These are phyloP conservation scores for Tetragonisca angustula DNA, from an alignment of 2,888 invertebrate species.

Conservation along the genomic window DNA sequence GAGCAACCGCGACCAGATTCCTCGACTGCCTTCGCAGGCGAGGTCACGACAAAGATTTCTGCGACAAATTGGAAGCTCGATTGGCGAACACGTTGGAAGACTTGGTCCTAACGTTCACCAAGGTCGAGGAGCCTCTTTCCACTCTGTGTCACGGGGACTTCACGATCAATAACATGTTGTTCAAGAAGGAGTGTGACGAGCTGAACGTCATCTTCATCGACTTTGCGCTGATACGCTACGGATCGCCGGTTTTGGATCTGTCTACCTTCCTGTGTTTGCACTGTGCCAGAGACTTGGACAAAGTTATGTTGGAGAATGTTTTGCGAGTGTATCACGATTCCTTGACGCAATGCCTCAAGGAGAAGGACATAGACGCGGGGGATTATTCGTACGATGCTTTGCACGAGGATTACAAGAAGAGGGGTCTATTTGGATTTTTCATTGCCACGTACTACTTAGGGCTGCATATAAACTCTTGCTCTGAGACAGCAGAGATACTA, in stretches of 20 bases:
- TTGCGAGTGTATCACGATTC: conserved; percentile 73
- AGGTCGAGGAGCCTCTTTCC: conserved; percentile 75
- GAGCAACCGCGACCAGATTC: conserved; percentile 54
- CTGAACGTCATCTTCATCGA: conserved; percentile 71
- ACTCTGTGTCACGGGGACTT: conserved; percentile 80
- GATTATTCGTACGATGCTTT: conserved; percentile 74
- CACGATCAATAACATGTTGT: conserved; percentile 77
- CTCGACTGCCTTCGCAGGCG: conserved; percentile 64
- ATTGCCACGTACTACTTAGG: no score
- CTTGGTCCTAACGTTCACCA: conserved; percentile 52
- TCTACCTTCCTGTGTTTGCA: conserved; percentile 75
- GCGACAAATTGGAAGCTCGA: conserved; percentile 64
- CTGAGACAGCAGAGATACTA: no score
- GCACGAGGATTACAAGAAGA: conserved; percentile 71
- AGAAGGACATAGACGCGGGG: conserved; percentile 64
- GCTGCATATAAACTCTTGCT: no score
- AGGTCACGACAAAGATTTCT: conserved; percentile 63
- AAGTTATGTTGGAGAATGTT: conserved; percentile 62
- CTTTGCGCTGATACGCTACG: conserved; percentile 75
- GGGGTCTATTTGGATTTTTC: conserved; percentile 72
- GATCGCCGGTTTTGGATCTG: conserved; percentile 76
- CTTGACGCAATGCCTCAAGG: conserved; percentile 64
- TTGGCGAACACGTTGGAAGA: conserved; percentile 45
- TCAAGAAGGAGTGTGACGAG: conserved; percentile 46
- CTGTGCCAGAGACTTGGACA: conserved; percentile 55